Evolutionary conservation across 2,888 invertebrate species (phyloP).

Genomic region (Entomobrya multifasciata): DNA sequence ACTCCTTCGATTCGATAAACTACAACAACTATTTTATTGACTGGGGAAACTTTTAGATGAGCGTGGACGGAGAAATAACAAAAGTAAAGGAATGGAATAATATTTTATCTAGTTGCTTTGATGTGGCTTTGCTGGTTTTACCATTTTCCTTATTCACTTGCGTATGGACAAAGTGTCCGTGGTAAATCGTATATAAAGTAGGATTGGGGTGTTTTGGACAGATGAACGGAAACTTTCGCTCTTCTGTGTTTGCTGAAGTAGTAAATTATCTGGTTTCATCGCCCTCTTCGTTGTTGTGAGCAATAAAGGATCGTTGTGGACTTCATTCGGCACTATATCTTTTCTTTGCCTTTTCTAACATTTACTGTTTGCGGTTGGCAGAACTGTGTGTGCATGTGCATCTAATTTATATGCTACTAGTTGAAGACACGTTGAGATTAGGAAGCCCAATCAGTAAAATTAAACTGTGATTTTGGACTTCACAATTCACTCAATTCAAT

Average conservation of each 20-base stretch:
- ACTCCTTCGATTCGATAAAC: too few species aligned
- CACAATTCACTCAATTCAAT: too few species aligned
- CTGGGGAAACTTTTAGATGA: slow-evolving; percentile 2
- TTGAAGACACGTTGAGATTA: too few species aligned
- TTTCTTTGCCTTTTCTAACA: slow-evolving; percentile 27
- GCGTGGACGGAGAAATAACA: slow-evolving; percentile 40
- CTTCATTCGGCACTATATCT: too few species aligned
- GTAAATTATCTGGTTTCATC: slow-evolving; percentile 63
- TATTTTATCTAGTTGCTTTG: slow-evolving; percentile 45
- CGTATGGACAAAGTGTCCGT: too few species aligned
- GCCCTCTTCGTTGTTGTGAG: not conserved
- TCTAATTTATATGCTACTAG: slow-evolving; percentile 35
- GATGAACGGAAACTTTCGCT: slow-evolving; percentile 62
- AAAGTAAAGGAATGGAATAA: slow-evolving; percentile 52
- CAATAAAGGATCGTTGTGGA: slow-evolving; percentile 57
- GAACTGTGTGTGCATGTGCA: not conserved
- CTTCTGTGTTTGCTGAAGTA: slow-evolving; percentile 62
- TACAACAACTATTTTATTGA: too few species aligned
- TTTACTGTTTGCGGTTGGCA: slow-evolving; percentile 52
- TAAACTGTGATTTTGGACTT: too few species aligned
- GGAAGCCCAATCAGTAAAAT: too few species aligned
- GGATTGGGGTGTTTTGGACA: slow-evolving; percentile 62
- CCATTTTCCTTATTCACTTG: too few species aligned
- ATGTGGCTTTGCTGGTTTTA: slow-evolving; percentile 54
- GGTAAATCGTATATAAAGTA: slow-evolving; percentile 2